phyloP scores from a whole-genome alignment of 2,797 vertebrate genomes.

The Prunella strophiata region DNA sequence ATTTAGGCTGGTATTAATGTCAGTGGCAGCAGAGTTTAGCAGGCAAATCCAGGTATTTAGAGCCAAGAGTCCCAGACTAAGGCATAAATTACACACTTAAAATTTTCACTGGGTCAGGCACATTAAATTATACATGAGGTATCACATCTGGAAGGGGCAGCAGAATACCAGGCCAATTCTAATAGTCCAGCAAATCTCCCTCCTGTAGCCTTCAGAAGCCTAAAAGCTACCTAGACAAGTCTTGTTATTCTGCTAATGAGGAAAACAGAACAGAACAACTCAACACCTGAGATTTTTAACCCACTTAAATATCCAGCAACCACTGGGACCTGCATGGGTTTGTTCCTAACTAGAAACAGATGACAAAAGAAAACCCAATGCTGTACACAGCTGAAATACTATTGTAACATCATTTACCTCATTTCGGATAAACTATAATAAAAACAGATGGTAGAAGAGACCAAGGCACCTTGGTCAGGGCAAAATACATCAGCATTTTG shows the following conservation, averaged over 20 bases:
- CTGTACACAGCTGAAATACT: neutral
- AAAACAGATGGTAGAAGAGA: neutral
- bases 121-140: neutral
- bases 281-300: neutral
- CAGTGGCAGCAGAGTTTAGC: neutral
- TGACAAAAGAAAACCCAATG: neutral
- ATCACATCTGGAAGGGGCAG: neutral
- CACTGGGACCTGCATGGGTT: neutral
- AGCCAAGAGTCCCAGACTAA: neutral
- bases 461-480: neutral
- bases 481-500: neutral
- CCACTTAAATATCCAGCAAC: neutral
- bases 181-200: neutral
- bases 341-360: neutral
- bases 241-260: neutral
- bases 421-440: neutral
- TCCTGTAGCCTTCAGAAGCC: neutral
- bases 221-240: neutral
- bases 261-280: neutral
- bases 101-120: neutral
- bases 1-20: neutral
- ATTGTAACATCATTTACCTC: neutral
- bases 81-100: neutral
- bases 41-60: neutral
- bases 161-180: neutral